Conservation (phyloP, 2,888 invertebrate genomes). For the Erebia epiphron region DNA sequence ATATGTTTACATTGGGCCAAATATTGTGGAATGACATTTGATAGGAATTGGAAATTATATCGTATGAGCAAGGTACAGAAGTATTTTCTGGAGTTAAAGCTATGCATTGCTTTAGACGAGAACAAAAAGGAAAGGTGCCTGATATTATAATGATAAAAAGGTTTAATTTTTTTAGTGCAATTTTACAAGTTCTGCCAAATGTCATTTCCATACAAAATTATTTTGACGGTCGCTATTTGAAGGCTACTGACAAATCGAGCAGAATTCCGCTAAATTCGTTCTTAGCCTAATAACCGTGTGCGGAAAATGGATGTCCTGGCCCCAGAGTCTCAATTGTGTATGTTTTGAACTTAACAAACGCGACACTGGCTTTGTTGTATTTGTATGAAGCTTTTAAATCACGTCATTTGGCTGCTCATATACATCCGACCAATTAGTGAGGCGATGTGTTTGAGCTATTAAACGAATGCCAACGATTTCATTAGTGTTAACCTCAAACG, state of each 20-base stretch:
- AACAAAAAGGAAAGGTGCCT: too few relatives aligned
- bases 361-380: not conserved
- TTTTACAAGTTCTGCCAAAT: not conserved
- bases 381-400: not conserved
- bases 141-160: not conserved
- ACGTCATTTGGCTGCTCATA: not conserved
- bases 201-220: not conserved
- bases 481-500: too few relatives aligned
- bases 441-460: not conserved
- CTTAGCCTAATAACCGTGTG: not conserved
- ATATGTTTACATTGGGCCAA: too few relatives aligned
- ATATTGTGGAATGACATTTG: too few relatives aligned
- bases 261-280: too few relatives aligned
- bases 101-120: too few relatives aligned
- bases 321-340: not conserved
- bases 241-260: too few relatives aligned
- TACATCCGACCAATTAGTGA: too few relatives aligned
- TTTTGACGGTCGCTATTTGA: not conserved
- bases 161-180: not conserved
- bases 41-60: not conserved
- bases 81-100: not conserved
- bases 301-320: not conserved
- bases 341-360: not conserved
- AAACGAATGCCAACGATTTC: not conserved
- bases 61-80: not conserved